phyloP scores from a whole-genome alignment of 2,888 invertebrate genomes.

The Nephrotoma appendiculata region DNA sequence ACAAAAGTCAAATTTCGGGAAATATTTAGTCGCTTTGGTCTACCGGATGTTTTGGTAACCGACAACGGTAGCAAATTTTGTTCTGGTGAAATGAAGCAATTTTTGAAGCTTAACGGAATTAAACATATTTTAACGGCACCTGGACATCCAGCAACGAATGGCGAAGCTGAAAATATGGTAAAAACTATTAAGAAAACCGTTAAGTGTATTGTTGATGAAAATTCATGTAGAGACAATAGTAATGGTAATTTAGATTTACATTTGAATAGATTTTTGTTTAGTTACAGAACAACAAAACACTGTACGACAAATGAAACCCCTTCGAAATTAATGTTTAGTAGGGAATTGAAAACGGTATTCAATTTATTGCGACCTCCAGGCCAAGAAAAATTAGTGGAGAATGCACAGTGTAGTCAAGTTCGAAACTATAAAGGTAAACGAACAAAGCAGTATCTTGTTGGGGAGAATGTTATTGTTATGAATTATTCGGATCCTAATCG shows the following conservation, averaged over 20 bases:
- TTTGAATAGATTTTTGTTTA: neutral
- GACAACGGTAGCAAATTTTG: neutral
- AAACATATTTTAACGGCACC: constrained; percentile 11
- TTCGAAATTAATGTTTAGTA: neutral
- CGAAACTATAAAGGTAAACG: too few relatives aligned
- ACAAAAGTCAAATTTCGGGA: neutral
- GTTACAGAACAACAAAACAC: neutral
- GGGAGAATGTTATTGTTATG: too few relatives aligned
- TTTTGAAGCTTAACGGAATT: constrained; percentile 6
- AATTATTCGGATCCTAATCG: too few relatives aligned
- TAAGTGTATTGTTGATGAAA: too few relatives aligned
- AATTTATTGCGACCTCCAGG: too few relatives aligned
- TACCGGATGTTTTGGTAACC: neutral
- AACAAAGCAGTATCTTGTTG: too few relatives aligned
- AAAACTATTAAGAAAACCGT: constrained; percentile 7
- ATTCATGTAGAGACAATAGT: too few relatives aligned
- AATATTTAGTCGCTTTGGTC: neutral
- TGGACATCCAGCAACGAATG: constrained; percentile 10
- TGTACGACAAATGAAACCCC: neutral
- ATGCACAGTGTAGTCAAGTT: too few relatives aligned
- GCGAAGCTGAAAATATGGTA: constrained; percentile 8
- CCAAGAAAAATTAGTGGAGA: too few relatives aligned
- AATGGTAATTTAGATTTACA: neutral
- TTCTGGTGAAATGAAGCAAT: neutral
- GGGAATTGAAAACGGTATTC: too few relatives aligned